phyloP scores from a whole-genome alignment of 1,140 invertebrate genomes.

The Zaprionus ghesquierei region DNA sequence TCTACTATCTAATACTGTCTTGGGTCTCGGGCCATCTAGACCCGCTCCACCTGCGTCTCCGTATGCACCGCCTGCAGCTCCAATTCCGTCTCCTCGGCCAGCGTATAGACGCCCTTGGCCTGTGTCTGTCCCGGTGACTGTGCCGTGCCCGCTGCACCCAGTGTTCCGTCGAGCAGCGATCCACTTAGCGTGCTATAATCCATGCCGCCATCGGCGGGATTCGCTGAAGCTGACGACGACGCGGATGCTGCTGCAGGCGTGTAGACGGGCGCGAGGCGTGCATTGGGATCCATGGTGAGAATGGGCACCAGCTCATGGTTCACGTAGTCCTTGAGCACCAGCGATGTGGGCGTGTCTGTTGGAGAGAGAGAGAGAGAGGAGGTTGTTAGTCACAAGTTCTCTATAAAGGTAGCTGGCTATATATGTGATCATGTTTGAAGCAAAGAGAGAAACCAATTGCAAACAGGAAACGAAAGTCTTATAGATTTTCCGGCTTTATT shows the following conservation, averaged over 20 bases:
- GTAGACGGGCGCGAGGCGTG: constrained; percentile 41
- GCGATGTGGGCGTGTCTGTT: constrained; percentile 85
- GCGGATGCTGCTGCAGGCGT: constrained; percentile 18
- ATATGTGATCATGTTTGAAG: too few species aligned
- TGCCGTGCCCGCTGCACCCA: constrained; percentile 58
- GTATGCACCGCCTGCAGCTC: constrained; percentile 83
- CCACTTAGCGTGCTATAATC: constrained; percentile 44
- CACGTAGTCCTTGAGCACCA: constrained; percentile 82
- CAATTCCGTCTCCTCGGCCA: constrained; percentile 86
- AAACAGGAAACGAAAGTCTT: too few species aligned
- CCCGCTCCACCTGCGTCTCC: constrained; percentile 74
- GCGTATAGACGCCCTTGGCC: constrained; percentile 85
- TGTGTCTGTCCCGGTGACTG: constrained; percentile 42
- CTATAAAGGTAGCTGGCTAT: background rate
- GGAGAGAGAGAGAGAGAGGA: constrained; percentile 43
- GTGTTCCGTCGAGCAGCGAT: constrained; percentile 57
- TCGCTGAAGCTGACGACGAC: background rate
- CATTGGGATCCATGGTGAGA: constrained; percentile 80
- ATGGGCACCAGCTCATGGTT: constrained; percentile 82
- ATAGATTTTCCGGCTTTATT: too few species aligned
- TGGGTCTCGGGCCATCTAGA: constrained; percentile 47
- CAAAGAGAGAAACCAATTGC: too few species aligned
- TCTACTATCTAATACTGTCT: constrained; percentile 45
- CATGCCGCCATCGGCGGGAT: constrained; percentile 22
- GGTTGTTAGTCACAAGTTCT: background rate